A percentile compares a stretch with the other conserved stretches of the same genome.
These are phyloP conservation scores for Drosophila oshimai DNA, from an alignment of 1,140 invertebrate species.

Conservation along the genomic window DNA sequence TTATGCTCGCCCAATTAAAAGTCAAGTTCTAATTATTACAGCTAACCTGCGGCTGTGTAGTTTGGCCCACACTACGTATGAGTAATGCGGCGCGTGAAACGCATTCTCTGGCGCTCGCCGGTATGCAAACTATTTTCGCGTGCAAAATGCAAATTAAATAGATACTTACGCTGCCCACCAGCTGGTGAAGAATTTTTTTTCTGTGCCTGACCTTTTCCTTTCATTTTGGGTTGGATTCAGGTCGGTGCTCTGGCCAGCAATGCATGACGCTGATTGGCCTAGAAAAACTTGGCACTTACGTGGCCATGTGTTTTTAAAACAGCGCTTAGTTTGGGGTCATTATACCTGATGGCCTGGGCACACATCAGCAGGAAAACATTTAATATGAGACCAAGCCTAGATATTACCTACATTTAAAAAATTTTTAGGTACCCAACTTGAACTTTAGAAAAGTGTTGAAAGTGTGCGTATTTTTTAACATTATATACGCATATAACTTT, in stretches of 20 bases:
- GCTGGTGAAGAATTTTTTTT: background rate
- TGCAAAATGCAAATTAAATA: conserved; percentile 74
- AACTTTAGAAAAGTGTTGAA: too few relatives aligned
- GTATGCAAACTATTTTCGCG: conserved; percentile 65
- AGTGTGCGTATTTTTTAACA: too few relatives aligned
- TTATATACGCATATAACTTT: background rate
- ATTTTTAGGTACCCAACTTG: too few relatives aligned
- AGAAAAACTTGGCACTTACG: background rate
- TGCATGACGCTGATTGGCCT: conserved; percentile 48
- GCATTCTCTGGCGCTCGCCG: conserved; percentile 9
- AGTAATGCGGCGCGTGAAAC: conserved; percentile 41
- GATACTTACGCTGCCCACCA: conserved; percentile 34
- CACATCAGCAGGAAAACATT: background rate
- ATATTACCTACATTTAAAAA: too few relatives aligned
- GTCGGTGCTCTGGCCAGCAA: conserved; percentile 22
- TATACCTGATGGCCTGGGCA: background rate
- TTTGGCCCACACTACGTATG: conserved; percentile 58
- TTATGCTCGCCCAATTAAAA: conserved; percentile 65
- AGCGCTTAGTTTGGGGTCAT: conserved; percentile 2
- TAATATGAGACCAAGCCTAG: too few relatives aligned
- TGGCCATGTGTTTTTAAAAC: conserved; percentile 5
- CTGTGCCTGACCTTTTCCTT: conserved; percentile 14
- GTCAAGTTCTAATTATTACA: conserved; percentile 60
- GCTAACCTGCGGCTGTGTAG: conserved; percentile 36
- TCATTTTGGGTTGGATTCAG: conserved; percentile 16